Base-by-base conservation (phyloP, 2,888 invertebrate species). In the Melitaea athalia region DNA sequence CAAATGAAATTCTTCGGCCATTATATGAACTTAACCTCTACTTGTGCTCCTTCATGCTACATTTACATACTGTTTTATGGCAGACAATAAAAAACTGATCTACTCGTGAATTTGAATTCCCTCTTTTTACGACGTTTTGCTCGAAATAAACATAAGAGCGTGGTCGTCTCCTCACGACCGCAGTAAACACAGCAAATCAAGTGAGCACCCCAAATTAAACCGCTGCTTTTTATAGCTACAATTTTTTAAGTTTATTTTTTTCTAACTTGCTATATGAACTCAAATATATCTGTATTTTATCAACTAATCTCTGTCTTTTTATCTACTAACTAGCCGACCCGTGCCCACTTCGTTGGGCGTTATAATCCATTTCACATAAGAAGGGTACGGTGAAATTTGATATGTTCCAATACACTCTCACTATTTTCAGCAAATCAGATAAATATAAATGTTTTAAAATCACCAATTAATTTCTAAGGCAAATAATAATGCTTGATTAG, bases 1-100 rank as follows among this genome's bases (percentile, higher is more conserved):
- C 62, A 57, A 57, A 57, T 57, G 57, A 57, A 57, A 42, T 42
- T 55, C 33, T 33, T 55, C 6, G n/a, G 47, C 47, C 47, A 49
- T 55, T 55, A 55, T 55, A 55, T 7, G 33, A 55, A 55, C 14
- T 33, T 33, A 55, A 31, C 33, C 24, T 55, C 53, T 55, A n/a
- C 47, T n/a, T 33, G 33, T 55, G 14, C 33, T 55, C 8, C n/a
- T 55, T 38, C 38, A n/a, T 49, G 47, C n/a, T 49, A n/a, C 14
- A 49, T 49, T 49, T 24, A 24, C n/a, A n/a, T n/a, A n/a, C 52
- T 3, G 12, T 24, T 52, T 52, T 31, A 52, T 49, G 47, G 14
- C 7, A 12, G 11, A 50, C 17, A 12, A 53, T 53, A 33, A 33
- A 45, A n/a, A 55, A 55, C 33, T 31, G 53, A 55, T 55, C 53